Evolutionary conservation across 2,797 vertebrate species (phyloP), one percentile per base, ranked within the genome.

Genomic region (Natrix natrix): DNA sequence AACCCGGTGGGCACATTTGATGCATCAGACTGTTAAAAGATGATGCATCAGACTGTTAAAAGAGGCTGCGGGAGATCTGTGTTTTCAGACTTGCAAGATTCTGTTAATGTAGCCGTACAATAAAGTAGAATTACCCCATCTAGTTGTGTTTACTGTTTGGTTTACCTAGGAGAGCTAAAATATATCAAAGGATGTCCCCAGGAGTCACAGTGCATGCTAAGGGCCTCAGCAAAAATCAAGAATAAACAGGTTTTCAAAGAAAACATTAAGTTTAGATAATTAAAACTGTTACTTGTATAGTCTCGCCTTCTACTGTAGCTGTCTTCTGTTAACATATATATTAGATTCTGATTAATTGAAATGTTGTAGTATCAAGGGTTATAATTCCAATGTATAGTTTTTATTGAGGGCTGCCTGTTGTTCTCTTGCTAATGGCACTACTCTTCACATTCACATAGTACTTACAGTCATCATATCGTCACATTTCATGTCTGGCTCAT

Each of bases 401-500:
- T 32, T 32, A 32, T 69, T 69, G n/a, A 55, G 28, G 16, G 8
- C 5, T 37, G 69, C 6, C 28, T 0, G 66, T 74, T 93, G n/a
- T 91, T 94, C 8, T 91, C 6, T 57, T 57, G 54, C 56, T 32
- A 57, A 43, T 37, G 55, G 14, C 94, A 37, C 48, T 24, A 93
- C 63, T 69, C 91, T 37, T n/a, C 92, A 86, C 83, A 63, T 48
- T 32, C 66, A 32, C 28, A 88, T 6, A 88, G 48, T 87, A 92
- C 78, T 97, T 97, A 99, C 99, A 86, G 99, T 99, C 99, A 99
- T 99, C 99, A 99, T 99, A 96, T 99, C 99, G 0, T 99, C 99
- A 86, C 99, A 99, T 95, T 99, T 99, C 99, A 99, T 99, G 90
- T 99, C 99, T 0, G 99, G 99, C 96, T 99, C 99, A 0, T 99